Conservation (phyloP, 2,888 invertebrate species). For the Heliconius aoede region DNA sequence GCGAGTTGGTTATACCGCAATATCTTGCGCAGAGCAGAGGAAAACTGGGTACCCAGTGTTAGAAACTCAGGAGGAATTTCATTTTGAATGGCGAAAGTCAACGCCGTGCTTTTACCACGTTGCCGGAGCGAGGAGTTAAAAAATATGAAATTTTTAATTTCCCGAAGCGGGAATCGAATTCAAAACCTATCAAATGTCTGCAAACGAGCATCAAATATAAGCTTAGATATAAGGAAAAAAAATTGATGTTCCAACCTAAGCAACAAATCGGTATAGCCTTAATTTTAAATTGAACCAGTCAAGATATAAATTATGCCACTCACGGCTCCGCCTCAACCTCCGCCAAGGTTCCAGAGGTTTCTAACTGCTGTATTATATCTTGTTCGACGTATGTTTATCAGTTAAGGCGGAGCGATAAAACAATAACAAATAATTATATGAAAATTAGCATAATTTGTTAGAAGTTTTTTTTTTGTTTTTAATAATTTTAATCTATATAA, state of each 20-base stretch:
- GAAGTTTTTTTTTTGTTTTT: not conserved
- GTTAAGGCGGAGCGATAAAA: slow-evolving; percentile 14
- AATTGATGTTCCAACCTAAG: slow-evolving; percentile 6
- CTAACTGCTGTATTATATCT: slow-evolving; percentile 10
- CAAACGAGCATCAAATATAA: not conserved
- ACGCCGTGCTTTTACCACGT: too few relatives aligned
- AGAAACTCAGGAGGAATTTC: too few relatives aligned
- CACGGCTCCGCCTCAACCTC: slow-evolving; percentile 38
- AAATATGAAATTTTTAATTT: too few relatives aligned
- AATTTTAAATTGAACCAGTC: slow-evolving; percentile 38
- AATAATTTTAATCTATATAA: not conserved
- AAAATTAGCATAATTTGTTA: slow-evolving; percentile 9
- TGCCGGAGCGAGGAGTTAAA: too few relatives aligned
- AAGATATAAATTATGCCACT: slow-evolving; percentile 39
- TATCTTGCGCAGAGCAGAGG: too few relatives aligned
- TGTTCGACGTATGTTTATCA: slow-evolving; percentile 4
- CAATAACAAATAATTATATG: slow-evolving; percentile 10
- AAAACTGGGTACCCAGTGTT: too few relatives aligned
- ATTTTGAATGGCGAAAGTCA: too few relatives aligned
- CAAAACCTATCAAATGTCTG: too few relatives aligned
- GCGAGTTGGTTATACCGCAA: not conserved
- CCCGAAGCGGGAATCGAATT: too few relatives aligned
- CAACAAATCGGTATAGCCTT: slow-evolving; percentile 27
- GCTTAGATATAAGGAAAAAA: not conserved
- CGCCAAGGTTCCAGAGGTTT: slow-evolving; percentile 37